Evolutionary conservation across 2,888 invertebrate species (phyloP), one percentile per base, ranked within the genome.

Genomic region (Abrostola tripartita): DNA sequence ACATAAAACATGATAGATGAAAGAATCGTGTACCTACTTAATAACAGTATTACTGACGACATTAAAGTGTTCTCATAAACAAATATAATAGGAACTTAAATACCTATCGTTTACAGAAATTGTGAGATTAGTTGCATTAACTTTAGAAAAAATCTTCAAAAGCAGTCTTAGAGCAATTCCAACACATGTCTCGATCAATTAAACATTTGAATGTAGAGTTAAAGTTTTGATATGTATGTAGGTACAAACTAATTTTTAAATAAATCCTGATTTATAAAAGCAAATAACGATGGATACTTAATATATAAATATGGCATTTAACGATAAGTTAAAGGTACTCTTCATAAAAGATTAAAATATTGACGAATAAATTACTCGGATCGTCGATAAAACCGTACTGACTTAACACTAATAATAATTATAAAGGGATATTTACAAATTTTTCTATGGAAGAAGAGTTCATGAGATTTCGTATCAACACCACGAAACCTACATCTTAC

Each of bases 121-220:
- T 71, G 59, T 65, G 77, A 85, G 83, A 88, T 85, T 83, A 80
- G 79, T 70, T 69, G 72, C 71, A 70, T 76, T 81, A 68, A 77
- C 76, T 85, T 84, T 83, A 85, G 81, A 86, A 90, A 89, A 88
- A 84, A 80, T 66, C 75, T 87, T 83, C 81, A 89, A 92, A 91
- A 90, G 83, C 93, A 94, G 94, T 94, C 94, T 94, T 93, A 85
- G 82, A 90, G 94, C 94, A 94, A 94, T 94, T 94, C 94, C 94
- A 90, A 91, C 79, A 78, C 85, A 87, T 88, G 79, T 87, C 68
- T 82, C 73, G 80, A 85, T 79, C 74, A 79, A 84, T 79, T 81
- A 64, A 83, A 82, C 69, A 72, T 74, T 61, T 74, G 65, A 79
- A 81, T 44, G 52, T 54, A 24, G 73, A 58, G 66, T 81, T 70